phyloP scores from a whole-genome alignment of 2,888 invertebrate species.

The Macropis europaea region DNA sequence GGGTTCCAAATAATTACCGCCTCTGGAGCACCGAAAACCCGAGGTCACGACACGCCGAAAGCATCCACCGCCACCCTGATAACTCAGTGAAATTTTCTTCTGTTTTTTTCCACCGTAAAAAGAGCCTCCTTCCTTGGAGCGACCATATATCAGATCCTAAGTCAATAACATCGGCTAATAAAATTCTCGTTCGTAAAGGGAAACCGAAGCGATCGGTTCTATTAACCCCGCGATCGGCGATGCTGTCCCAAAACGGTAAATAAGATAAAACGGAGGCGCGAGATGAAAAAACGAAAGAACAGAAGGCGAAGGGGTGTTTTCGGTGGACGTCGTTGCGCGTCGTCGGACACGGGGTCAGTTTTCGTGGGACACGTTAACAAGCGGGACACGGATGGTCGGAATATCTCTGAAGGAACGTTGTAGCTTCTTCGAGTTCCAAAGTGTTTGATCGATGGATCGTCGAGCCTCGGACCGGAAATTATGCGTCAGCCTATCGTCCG shows the following conservation, averaged over 20 bases:
- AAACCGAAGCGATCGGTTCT: conserved; percentile 45
- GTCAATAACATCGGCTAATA: conserved; percentile 57
- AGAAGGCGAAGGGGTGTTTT: too few species aligned
- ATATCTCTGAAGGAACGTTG: conserved; percentile 51
- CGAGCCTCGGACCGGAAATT: conserved; percentile 77
- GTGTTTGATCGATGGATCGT: conserved; percentile 80
- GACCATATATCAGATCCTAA: conserved; percentile 50
- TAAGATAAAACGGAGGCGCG: too few species aligned
- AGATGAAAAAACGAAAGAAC: too few species aligned
- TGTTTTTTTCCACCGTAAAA: conserved; percentile 20
- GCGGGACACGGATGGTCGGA: conserved; percentile 10
- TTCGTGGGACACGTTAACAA: background rate
- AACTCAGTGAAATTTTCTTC: conserved; percentile 52
- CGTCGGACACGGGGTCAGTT: background rate
- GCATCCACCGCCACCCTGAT: conserved; percentile 43
- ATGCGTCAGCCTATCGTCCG: conserved; percentile 78
- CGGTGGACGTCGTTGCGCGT: background rate
- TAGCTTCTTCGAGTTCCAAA: conserved; percentile 60
- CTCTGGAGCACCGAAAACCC: background rate
- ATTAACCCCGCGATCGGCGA: conserved; percentile 30
- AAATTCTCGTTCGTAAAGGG: conserved; percentile 54
- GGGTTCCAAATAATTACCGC: conserved; percentile 76
- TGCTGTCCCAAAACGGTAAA: conserved; percentile 23
- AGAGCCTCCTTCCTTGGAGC: conserved; percentile 9
- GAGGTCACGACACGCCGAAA: conserved; percentile 40